phyloP scores from a whole-genome alignment of 2,113 vertebrate genomes.

The Chionomys nivalis region DNA sequence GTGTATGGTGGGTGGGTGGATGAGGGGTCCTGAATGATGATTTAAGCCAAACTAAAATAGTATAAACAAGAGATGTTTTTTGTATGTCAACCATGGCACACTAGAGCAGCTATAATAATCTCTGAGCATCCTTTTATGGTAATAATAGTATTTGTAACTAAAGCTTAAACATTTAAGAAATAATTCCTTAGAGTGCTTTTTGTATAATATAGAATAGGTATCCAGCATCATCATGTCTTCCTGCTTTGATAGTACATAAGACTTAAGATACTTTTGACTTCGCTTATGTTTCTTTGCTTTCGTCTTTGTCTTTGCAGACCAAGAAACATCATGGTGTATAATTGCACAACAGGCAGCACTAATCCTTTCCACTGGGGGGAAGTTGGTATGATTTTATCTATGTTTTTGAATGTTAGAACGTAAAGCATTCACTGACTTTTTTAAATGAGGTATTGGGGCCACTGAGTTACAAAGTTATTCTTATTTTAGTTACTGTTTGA shows the following conservation, averaged over 20 bases:
- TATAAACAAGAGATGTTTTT: conserved; percentile 36
- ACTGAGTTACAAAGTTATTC: conserved; percentile 45
- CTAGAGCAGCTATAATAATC: conserved; percentile 3
- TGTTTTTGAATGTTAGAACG: conserved; percentile 69
- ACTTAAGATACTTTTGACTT: not conserved
- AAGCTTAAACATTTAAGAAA: conserved; percentile 17
- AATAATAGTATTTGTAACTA: conserved; percentile 29
- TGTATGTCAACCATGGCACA: not conserved
- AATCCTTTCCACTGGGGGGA: conserved; percentile 99
- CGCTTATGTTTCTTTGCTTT: conserved; percentile 63
- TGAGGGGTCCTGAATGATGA: not conserved
- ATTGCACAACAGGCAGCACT: conserved; percentile 97
- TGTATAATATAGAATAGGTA: conserved; percentile 34
- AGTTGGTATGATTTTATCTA: conserved; percentile 93
- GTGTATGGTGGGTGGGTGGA: too few relatives aligned
- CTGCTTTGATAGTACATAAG: not conserved
- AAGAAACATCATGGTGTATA: conserved; percentile 95
- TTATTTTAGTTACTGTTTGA: conserved; percentile 57
- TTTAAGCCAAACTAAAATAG: conserved; percentile 41
- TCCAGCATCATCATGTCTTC: conserved; percentile 10
- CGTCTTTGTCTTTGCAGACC: conserved; percentile 87
- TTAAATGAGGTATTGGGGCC: conserved; percentile 51
- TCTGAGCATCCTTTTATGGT: not conserved
- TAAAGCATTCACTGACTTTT: conserved; percentile 47
- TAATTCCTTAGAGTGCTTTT: conserved; percentile 8